Evolutionary conservation across 1,140 invertebrate genomes (phyloP), one percentile per base, ranked within the genome.

Genomic region (Lasioglossum albipes): DNA sequence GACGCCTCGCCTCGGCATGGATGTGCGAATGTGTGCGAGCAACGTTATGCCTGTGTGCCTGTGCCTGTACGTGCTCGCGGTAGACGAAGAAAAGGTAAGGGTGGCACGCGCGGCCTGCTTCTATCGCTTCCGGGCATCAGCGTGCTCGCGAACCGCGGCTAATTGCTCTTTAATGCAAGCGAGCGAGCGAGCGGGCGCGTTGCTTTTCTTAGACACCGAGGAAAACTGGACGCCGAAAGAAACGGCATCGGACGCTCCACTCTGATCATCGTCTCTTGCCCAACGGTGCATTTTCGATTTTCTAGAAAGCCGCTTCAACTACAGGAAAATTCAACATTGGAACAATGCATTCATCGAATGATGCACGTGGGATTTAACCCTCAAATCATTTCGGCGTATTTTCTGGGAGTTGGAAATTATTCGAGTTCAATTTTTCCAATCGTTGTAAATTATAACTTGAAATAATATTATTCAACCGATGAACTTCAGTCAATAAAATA

Each of bases 91-190:
- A 84, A 89, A 91, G 84, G 90, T 85, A 90, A 91, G 90, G 90
- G 91, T 92, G 91, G 91, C 91, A 92, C 91, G 91, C 91, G 91
- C 91, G 87, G 88, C 83, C 81, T 84, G 89, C 89, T 87, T 91
- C 90, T 92, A 92, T 92, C 91, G 90, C 91, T 92, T 92, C 91
- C 91, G 90, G 91, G 91, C 91, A 92, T 92, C 91, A 91, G 88
- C 87, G 91, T 92, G 91, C 90, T 92, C 91, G 91, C 89, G 87
- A 91, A 89, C 91, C 90, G 91, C 91, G 87, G 91, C 91, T 92
- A 92, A 92, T 92, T 92, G 91, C 91, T 90, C 89, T 91, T 92
- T 92, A 92, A 92, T 92, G 90, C 89, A 87, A 79, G 75, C 75
- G 77, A 84, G 72, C 71, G 71, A 82, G 67, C 61, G 69, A 72